Conservation (phyloP, 2,888 invertebrate species). For the Oscheius sp. region DNA sequence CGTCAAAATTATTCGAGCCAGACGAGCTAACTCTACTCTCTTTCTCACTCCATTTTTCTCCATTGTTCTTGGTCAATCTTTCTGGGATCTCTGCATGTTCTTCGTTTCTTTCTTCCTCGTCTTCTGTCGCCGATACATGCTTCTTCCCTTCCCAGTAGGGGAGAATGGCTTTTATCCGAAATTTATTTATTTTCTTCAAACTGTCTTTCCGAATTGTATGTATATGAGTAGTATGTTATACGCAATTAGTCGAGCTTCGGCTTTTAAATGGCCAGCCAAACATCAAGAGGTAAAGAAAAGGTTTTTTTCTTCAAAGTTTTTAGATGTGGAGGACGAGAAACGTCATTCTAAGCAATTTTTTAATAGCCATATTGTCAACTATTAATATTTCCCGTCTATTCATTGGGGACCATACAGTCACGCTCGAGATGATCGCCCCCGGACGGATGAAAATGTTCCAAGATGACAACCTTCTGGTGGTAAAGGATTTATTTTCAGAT, state of each 20-base stretch:
- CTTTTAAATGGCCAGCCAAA: slow-evolving; percentile 7
- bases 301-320: not conserved
- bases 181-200: slow-evolving; percentile 11
- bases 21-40: not conserved
- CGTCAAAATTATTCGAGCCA: not conserved
- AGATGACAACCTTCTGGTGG: not conserved
- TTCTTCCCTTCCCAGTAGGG: slow-evolving; percentile 1
- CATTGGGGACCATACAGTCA: not conserved
- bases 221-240: slow-evolving; percentile 2
- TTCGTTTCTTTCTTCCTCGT: slow-evolving; percentile 8
- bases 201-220: slow-evolving; percentile 8
- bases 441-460: slow-evolving; percentile 15
- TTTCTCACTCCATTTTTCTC: slow-evolving; percentile 23
- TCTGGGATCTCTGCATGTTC: slow-evolving; percentile 24
- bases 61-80: slow-evolving; percentile 10
- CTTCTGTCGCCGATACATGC: slow-evolving; percentile 11
- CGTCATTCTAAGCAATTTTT: not conserved
- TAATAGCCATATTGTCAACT: not conserved
- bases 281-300: no score
- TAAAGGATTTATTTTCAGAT: no score
- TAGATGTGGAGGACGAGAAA: slow-evolving; percentile 19
- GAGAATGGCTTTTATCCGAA: slow-evolving; percentile 6
- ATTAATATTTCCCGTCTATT: slow-evolving; percentile 3
- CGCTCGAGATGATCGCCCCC: not conserved
- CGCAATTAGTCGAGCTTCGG: not conserved